Conservation (phyloP, 37 sponge, comb jelly and placozoan genomes). For the Oopsacas minuta region DNA sequence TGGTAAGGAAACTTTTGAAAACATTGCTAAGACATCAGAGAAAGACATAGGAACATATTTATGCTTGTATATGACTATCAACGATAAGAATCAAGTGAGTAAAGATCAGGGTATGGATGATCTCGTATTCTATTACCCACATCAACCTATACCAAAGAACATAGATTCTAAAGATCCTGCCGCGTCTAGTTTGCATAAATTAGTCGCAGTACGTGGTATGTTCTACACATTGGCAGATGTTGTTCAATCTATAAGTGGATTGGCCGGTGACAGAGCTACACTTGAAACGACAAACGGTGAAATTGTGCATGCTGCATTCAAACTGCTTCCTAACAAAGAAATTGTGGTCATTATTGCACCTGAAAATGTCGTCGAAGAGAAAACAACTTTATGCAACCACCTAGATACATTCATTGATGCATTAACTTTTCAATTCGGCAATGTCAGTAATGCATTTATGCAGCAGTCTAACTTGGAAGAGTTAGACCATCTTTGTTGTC, state of each 20-base stretch:
- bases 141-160: background rate
- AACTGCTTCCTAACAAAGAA: background rate
- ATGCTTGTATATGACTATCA: background rate
- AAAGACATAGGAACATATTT: background rate
- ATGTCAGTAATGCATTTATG: background rate
- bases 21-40: background rate
- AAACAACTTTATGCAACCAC: background rate
- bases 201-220: background rate
- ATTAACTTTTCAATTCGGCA: background rate
- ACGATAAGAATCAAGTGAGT: background rate
- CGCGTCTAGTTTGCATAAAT: background rate
- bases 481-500: background rate
- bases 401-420: background rate
- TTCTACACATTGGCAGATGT: background rate
- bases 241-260: background rate
- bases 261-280: background rate
- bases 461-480: background rate
- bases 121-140: background rate
- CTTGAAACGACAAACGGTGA: background rate
- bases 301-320: background rate
- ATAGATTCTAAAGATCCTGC: background rate
- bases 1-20: background rate
- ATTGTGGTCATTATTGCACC: background rate
- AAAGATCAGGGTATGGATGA: background rate
- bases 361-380: background rate